Conservation (phyloP, 92 coral and sea anemone genomes). For the Parazoanthus atlanticus region DNA sequence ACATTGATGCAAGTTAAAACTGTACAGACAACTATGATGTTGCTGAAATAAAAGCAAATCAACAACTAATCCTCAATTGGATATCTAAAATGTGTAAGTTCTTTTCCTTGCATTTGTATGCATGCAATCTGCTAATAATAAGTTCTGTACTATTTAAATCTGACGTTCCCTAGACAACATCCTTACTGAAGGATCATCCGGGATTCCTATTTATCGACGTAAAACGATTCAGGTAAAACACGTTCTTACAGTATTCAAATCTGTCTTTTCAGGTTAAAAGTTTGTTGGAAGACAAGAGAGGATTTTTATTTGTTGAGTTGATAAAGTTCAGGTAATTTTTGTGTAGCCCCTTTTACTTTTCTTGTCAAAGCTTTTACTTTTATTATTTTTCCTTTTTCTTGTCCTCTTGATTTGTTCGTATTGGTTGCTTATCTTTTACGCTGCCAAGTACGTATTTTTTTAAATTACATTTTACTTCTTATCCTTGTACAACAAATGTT, state of each 20-base stretch:
- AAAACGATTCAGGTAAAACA: conserved; percentile 11
- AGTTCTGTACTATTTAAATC: neutral
- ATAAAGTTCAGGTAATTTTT: conserved; percentile 21
- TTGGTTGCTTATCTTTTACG: no score
- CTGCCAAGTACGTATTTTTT: no score
- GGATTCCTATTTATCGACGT: conserved; percentile 6
- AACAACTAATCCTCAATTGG: no score
- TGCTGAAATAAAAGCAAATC: no score
- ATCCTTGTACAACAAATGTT: no score
- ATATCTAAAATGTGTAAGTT: neutral
- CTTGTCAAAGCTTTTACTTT: neutral
- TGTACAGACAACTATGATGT: no score
- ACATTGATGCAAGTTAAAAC: no score
- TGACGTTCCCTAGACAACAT: neutral
- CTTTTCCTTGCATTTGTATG: neutral
- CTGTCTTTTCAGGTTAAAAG: conserved; percentile 14
- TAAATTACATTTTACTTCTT: no score
- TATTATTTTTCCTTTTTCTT: neutral
- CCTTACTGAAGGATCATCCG: neutral
- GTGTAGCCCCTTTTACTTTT: neutral
- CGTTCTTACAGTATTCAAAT: neutral
- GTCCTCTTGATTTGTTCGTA: neutral
- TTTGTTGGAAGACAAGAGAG: conserved; percentile 25
- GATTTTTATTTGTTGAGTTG: conserved; percentile 35
- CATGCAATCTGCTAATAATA: neutral